Evolutionary conservation across 1,140 invertebrate genomes (phyloP), one percentile per base, ranked within the genome.

Genomic region (Telenomus remus): DNA sequence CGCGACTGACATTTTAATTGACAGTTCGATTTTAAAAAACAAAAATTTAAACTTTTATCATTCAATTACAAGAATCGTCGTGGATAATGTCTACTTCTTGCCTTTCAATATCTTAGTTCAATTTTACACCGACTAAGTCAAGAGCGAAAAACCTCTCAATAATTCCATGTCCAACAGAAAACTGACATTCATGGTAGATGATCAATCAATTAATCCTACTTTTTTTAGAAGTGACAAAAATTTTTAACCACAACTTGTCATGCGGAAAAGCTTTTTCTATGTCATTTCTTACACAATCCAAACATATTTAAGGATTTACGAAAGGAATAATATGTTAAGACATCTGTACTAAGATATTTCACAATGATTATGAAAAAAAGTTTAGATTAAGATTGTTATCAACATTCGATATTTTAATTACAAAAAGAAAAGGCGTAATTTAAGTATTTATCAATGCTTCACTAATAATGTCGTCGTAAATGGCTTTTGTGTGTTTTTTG

Each of bases 1-100:
- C 56, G 44, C 70, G 19, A n/a, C 61, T 73, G 78, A 79, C 64
- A 50, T 79, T 76, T 79, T 76, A 79, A 76, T 79, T 74, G 78
- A 79, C 78, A 57, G 39, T 14, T 27, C 19, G 19, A 12, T 50
- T 56, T 68, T 75, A 47, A 57, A 75, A 53, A 57, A 39, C 13
- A 11, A 5, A 54, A 64, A 53, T 51, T 47, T 46, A 35, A 14
- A 15, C 39, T 47, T 11, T 54, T 51, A 43, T 43, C 16, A 11
- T 16, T 37, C 43, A 44, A 13, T 39, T n/a, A 39, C 37, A 9
- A 4, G 1, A 11, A 3, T 9, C 8, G 9, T 39, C 8, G 37
- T 39, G 9, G 9, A 39, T 27, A 27, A 3, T 27, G 19, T 27
- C 6, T 27, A 27, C 19, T 27, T 6, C 2, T 27, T 27, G 1